Evolutionary conservation across 2,797 vertebrate species (phyloP).

Genomic region (Xenentodon cancila): DNA sequence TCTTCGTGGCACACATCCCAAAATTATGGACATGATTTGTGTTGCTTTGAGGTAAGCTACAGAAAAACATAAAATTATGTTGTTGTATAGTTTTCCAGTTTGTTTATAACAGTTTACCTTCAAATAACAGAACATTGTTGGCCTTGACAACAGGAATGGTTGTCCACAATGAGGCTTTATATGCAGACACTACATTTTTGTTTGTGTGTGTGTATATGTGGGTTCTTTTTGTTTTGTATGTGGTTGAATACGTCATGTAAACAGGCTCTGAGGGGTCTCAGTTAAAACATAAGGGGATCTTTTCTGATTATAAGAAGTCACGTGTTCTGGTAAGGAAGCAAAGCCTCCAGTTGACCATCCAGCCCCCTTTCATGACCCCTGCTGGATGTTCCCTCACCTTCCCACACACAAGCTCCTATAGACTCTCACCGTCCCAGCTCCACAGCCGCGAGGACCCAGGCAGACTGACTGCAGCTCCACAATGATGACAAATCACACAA

Average conservation of each 20-base stretch:
- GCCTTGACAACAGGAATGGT: slow-evolving; percentile 22
- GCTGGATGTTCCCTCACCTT: slow-evolving; percentile 33
- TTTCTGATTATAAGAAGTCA: slow-evolving; percentile 69
- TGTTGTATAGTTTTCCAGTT: background rate
- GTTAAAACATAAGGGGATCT: slow-evolving; percentile 44
- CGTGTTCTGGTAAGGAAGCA: slow-evolving; percentile 61
- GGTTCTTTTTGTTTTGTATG: slow-evolving; percentile 18
- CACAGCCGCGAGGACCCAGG: slow-evolving; percentile 33
- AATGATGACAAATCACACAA: slow-evolving; percentile 80
- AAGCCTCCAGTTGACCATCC: slow-evolving; percentile 69
- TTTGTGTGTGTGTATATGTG: slow-evolving; percentile 23
- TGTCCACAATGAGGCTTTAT: slow-evolving; percentile 9
- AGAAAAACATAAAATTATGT: too few relatives aligned
- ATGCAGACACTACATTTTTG: slow-evolving; percentile 18
- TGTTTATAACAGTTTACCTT: slow-evolving; percentile 16
- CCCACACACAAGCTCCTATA: slow-evolving; percentile 41
- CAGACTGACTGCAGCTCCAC: slow-evolving; percentile 59
- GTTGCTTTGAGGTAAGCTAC: background rate
- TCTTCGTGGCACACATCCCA: background rate
- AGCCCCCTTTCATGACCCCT: slow-evolving; percentile 47
- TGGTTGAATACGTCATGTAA: slow-evolving; percentile 44
- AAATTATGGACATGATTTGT: background rate
- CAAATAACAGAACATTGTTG: slow-evolving; percentile 1
- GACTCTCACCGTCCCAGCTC: slow-evolving; percentile 40
- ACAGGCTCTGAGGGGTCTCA: slow-evolving; percentile 42